These are phyloP conservation scores for Orius insidiosus DNA, from an alignment of 1,140 invertebrate species.

Conservation along the genomic window DNA sequence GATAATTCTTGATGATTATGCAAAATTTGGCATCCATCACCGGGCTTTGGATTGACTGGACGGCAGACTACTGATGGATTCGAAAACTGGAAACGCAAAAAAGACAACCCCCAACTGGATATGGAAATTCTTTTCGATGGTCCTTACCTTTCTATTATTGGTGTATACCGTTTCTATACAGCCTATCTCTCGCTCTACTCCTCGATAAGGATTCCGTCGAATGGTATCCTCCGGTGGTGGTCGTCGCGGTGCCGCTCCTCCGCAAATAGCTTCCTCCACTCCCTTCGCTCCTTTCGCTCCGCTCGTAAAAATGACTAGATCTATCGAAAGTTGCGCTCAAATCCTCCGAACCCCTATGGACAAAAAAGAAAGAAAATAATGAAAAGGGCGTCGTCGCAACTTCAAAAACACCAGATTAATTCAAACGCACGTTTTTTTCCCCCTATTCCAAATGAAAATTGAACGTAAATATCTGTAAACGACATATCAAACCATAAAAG, in stretches of 20 bases:
- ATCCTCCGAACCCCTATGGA: conserved; percentile 25
- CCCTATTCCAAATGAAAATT: too few relatives aligned
- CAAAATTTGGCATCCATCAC: too few relatives aligned
- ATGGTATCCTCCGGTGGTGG: conserved; percentile 22
- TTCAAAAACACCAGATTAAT: conserved; percentile 5
- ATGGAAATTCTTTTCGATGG: too few relatives aligned
- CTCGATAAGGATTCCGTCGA: conserved; percentile 24
- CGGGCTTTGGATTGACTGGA: too few relatives aligned
- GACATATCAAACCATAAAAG: too few relatives aligned
- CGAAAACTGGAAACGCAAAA: too few relatives aligned
- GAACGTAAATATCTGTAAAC: too few relatives aligned
- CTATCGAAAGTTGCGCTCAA: conserved; percentile 26
- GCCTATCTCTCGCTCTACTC: conserved; percentile 24
- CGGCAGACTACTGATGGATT: too few relatives aligned
- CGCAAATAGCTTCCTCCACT: conserved; percentile 23
- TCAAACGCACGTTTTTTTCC: too few relatives aligned
- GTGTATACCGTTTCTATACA: conserved; percentile 30
- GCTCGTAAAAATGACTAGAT: conserved; percentile 31
- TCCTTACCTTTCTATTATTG: conserved; percentile 25
- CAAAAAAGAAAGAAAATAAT: conserved; percentile 4
- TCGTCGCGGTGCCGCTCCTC: conserved; percentile 25
- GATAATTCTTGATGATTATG: too few relatives aligned
- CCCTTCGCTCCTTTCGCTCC: conserved; percentile 16
- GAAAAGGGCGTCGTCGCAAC: conserved; percentile 7
- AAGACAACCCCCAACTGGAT: too few relatives aligned